phyloP scores from a whole-genome alignment of 2,888 invertebrate species.

The Tachina fera region DNA sequence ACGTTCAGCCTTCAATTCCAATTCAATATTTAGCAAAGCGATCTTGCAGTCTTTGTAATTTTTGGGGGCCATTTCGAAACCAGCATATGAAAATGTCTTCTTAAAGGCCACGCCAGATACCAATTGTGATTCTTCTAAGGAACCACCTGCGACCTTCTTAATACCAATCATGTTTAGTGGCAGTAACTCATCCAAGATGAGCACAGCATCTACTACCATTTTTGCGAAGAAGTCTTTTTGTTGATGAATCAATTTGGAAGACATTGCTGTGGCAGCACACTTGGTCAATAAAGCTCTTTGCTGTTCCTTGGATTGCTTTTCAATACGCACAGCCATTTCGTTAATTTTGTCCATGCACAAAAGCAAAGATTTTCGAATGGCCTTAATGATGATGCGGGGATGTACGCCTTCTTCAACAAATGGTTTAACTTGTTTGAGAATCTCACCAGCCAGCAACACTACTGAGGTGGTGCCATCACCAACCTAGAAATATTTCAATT shows the following conservation, averaged over 20 bases:
- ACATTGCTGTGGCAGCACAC: conserved; percentile 98
- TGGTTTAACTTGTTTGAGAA: conserved; percentile 96
- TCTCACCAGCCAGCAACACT: conserved; percentile 96
- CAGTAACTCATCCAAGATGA: conserved; percentile 93
- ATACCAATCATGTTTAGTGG: conserved; percentile 99
- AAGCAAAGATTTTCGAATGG: conserved; percentile 92
- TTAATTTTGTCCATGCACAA: conserved; percentile 92
- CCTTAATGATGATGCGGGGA: conserved; percentile 95
- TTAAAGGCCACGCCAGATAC: conserved; percentile 98
- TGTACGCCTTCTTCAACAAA: conserved; percentile 98
- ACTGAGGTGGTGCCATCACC: conserved; percentile 99
- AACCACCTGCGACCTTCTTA: conserved; percentile 95
- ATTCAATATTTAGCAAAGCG: conserved; percentile 97
- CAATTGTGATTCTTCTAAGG: conserved; percentile 93
- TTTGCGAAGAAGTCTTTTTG: conserved; percentile 98
- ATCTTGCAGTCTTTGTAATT: conserved; percentile 94
- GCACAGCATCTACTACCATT: conserved; percentile 99
- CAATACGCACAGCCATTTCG: conserved; percentile 91
- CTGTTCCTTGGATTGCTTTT: conserved; percentile 85
- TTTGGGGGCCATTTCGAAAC: conserved; percentile 99
- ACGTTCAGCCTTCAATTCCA: conserved; percentile 98
- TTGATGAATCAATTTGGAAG: conserved; percentile 97
- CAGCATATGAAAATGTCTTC: conserved; percentile 99
- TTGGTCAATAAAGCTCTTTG: conserved; percentile 86
- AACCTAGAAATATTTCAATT: conserved; percentile 85